A percentile compares a stretch with the other conserved stretches of the same genome.
Evolutionary conservation across 2,797 vertebrate species (phyloP).

Genomic region (Nothura maculosa): DNA sequence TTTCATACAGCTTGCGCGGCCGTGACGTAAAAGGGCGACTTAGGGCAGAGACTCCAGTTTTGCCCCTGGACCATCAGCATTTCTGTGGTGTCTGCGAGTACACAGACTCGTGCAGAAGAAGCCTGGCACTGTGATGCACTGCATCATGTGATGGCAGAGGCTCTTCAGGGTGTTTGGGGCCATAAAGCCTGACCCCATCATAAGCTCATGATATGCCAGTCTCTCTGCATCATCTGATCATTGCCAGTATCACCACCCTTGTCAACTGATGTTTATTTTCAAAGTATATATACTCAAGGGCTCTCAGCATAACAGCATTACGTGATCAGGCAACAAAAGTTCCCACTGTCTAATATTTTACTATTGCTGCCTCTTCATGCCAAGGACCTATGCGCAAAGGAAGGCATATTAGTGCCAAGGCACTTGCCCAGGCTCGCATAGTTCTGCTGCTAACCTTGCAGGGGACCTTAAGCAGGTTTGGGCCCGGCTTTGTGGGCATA

Average conservation of each 20-base stretch:
- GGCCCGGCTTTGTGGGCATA: not conserved
- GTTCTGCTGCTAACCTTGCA: accelerated
- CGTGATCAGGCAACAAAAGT: not conserved
- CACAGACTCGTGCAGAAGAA: accelerated
- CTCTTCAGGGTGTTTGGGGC: not conserved
- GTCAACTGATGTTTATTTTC: not conserved
- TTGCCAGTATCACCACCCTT: not conserved
- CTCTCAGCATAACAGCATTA: not conserved
- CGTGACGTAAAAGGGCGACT: not conserved
- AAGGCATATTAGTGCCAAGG: not conserved
- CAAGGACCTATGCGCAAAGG: not conserved
- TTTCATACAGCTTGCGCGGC: not conserved
- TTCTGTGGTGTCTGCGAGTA: not conserved
- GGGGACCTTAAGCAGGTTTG: not conserved
- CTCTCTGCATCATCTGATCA: not conserved
- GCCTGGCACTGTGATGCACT: not conserved
- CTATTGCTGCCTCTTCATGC: not conserved
- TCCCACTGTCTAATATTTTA: not conserved
- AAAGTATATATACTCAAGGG: not conserved
- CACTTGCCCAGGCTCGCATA: not conserved
- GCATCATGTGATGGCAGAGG: not conserved
- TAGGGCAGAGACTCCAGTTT: not conserved
- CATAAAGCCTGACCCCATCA: not conserved
- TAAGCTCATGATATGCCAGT: not conserved
- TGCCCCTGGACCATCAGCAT: not conserved